phyloP scores from a whole-genome alignment of 2,888 invertebrate species.

The Cenopis cana region DNA sequence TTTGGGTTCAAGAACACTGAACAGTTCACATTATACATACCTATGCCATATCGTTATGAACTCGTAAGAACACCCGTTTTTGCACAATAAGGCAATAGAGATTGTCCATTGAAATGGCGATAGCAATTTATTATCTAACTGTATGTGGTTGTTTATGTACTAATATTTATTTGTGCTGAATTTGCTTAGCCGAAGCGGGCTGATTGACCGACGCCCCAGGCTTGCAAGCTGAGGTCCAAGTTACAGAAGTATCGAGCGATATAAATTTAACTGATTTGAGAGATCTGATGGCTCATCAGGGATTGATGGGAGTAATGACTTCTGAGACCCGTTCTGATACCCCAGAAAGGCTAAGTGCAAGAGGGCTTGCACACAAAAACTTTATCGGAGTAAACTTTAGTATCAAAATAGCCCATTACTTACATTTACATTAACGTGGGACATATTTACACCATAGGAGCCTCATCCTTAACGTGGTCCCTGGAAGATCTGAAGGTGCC shows the following conservation, averaged over 20 bases:
- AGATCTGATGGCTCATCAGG: too few species aligned
- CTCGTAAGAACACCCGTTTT: constrained; percentile 9
- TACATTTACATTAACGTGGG: too few species aligned
- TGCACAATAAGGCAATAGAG: constrained; percentile 36
- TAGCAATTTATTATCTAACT: constrained; percentile 37
- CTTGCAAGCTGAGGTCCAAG: not conserved
- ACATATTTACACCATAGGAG: too few species aligned
- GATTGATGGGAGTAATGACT: too few species aligned
- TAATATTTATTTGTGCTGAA: constrained; percentile 49
- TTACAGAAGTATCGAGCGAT: not conserved
- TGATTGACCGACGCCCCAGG: constrained; percentile 49
- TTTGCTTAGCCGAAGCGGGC: constrained; percentile 38
- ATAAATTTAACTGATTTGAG: not conserved
- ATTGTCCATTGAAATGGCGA: constrained; percentile 47
- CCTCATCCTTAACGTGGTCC: too few species aligned
- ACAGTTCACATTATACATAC: not conserved
- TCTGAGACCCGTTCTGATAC: too few species aligned
- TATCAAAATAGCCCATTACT: too few species aligned
- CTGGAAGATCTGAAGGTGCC: too few species aligned
- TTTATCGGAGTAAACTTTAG: too few species aligned
- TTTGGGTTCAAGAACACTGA: not conserved
- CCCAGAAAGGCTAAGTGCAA: too few species aligned
- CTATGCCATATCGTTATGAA: not conserved
- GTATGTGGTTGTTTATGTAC: constrained; percentile 35
- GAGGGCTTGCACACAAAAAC: too few species aligned